Conservation (phyloP, 2,888 invertebrate genomes). For the Ichneumon xanthorius region DNA sequence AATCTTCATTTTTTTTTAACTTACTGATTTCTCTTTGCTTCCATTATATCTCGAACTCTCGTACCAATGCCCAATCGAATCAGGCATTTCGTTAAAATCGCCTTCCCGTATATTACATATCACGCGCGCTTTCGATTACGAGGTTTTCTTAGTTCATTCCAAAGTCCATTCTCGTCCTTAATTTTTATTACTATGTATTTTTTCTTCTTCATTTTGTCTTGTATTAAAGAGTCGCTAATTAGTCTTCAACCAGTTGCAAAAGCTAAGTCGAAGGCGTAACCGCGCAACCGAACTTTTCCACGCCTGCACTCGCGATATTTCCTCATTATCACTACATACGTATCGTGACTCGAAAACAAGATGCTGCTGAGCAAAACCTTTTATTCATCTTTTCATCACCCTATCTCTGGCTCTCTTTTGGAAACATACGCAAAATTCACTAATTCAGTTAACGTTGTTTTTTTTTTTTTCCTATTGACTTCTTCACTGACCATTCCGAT, state of each 20-base stretch:
- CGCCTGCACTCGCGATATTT: conserved; percentile 51
- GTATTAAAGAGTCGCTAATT: conserved; percentile 64
- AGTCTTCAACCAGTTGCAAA: conserved; percentile 66
- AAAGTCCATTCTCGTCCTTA: conserved; percentile 32
- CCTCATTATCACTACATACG: conserved; percentile 22
- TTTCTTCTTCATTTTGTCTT: conserved; percentile 40
- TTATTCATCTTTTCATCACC: conserved; percentile 33
- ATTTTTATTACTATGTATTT: conserved; percentile 20
- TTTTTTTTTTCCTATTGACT: conserved; percentile 51
- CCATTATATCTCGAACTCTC: conserved; percentile 28
- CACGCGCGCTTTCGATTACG: conserved; percentile 35
- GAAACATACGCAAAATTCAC: conserved; percentile 66
- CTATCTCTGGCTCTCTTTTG: conserved; percentile 57
- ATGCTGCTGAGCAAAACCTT: conserved; percentile 32
- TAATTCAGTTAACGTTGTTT: conserved; percentile 33
- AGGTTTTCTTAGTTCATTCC: conserved; percentile 33
- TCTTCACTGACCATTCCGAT: conserved; percentile 61
- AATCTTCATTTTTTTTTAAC: conserved; percentile 51
- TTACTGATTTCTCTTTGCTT: conserved; percentile 40
- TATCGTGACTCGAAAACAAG: conserved; percentile 53
- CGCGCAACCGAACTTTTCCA: conserved; percentile 55
- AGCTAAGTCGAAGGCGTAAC: conserved; percentile 58
- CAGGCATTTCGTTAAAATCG: conserved; percentile 29
- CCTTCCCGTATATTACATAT: conserved; percentile 30
- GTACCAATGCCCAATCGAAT: conserved; percentile 34